A percentile compares a stretch with the other conserved stretches of the same genome.
These are phyloP conservation scores for Esperia sulphurella DNA, from an alignment of 2,888 invertebrate species.

Conservation along the genomic window DNA sequence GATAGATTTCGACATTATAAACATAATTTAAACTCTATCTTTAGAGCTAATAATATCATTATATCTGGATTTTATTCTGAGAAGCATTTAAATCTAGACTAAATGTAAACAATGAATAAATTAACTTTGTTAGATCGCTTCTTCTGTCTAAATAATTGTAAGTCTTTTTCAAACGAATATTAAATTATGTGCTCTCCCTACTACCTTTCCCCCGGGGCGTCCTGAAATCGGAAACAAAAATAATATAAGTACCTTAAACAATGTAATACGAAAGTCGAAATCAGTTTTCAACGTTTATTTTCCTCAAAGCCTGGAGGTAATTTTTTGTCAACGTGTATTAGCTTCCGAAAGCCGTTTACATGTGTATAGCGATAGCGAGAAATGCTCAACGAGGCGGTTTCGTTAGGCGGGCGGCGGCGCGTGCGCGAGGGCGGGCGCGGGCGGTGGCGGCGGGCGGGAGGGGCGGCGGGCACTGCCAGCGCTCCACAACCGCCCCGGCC, in stretches of 20 bases:
- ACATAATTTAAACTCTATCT: no score
- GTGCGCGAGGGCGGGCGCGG: slow-evolving; percentile 50
- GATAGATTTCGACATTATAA: no score
- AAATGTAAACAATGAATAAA: no score
- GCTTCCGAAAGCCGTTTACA: slow-evolving; percentile 57
- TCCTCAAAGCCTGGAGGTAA: slow-evolving; percentile 14
- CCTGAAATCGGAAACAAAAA: neutral
- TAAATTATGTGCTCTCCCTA: no score
- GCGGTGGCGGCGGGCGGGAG: slow-evolving; percentile 26
- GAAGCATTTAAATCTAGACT: no score
- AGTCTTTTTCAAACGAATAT: no score
- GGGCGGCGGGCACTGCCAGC: slow-evolving; percentile 34
- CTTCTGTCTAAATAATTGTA: no score
- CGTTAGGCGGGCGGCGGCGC: slow-evolving; percentile 57
- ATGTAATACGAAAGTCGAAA: slow-evolving; percentile 2
- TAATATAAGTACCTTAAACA: neutral
- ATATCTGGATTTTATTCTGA: no score
- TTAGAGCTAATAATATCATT: no score
- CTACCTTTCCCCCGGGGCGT: no score
- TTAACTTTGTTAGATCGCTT: no score
- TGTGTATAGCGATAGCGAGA: slow-evolving; percentile 47
- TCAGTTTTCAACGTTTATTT: slow-evolving; percentile 11
- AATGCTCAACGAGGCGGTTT: slow-evolving; percentile 53
- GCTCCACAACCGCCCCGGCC: slow-evolving; percentile 48
- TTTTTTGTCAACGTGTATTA: slow-evolving; percentile 43